Evolutionary conservation across 2,797 vertebrate genomes (phyloP).

Genomic region (Poeciliopsis gracilis): DNA sequence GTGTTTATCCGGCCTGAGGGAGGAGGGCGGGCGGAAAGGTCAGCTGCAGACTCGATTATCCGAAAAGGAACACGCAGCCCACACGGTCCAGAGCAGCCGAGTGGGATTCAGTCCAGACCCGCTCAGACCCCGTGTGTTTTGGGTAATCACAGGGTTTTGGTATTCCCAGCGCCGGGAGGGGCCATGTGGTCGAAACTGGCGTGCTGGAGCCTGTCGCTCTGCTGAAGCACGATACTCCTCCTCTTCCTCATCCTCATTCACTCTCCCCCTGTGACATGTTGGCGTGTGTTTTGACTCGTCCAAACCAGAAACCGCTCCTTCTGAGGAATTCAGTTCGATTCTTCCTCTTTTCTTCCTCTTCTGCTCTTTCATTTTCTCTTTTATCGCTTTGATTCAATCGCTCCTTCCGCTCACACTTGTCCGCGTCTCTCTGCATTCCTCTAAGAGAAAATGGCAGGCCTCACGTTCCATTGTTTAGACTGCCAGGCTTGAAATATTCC

Average conservation of each 20-base stretch:
- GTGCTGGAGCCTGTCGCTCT: slow-evolving; percentile 78
- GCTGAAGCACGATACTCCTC: slow-evolving; percentile 60
- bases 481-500: slow-evolving; percentile 27
- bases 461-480: slow-evolving; percentile 51
- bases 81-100: slow-evolving; percentile 39
- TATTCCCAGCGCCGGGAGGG: slow-evolving; percentile 79
- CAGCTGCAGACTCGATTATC: slow-evolving; percentile 8
- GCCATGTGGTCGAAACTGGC: slow-evolving; percentile 82
- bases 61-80: slow-evolving; percentile 19
- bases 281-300: slow-evolving; percentile 77
- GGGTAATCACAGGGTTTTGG: slow-evolving; percentile 84
- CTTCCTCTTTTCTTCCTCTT: slow-evolving; percentile 54
- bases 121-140: slow-evolving; percentile 72
- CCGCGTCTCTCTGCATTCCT: slow-evolving; percentile 19
- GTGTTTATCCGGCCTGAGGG: slow-evolving; percentile 22
- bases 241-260: slow-evolving; percentile 55
- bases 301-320: slow-evolving; percentile 63
- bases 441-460: slow-evolving; percentile 43
- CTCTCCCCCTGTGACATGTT: slow-evolving; percentile 43
- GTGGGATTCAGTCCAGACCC: slow-evolving; percentile 62
- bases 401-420: slow-evolving; percentile 30
- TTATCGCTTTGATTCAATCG: slow-evolving; percentile 38
- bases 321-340: slow-evolving; percentile 72
- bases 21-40: slow-evolving; percentile 4
- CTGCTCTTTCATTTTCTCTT: slow-evolving; percentile 57